These are phyloP conservation scores for Ennomos erosarius DNA, from an alignment of 2,888 invertebrate genomes.

Conservation along the genomic window DNA sequence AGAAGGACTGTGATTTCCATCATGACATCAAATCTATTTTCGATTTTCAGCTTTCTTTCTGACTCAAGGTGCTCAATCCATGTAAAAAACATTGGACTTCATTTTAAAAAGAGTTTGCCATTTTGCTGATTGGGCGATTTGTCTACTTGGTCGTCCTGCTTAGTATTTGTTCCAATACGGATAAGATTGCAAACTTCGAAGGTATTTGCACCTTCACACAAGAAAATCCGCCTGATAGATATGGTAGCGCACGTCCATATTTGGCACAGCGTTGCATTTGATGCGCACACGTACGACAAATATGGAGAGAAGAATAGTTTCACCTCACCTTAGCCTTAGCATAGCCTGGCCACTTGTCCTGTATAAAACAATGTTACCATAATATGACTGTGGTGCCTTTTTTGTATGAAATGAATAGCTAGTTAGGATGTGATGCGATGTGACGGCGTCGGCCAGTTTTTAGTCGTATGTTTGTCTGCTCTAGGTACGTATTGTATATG, in stretches of 20 bases:
- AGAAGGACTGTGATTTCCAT: no score
- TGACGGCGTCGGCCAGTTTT: conserved; percentile 8
- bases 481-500: no score
- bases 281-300: conserved; percentile 19
- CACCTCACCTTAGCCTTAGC: conserved; percentile 33
- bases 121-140: no score
- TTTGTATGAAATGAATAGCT: conserved; percentile 28
- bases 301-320: conserved; percentile 25
- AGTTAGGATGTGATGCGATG: conserved; percentile 31
- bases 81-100: no score
- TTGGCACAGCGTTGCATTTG: conserved; percentile 35
- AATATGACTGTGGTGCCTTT: conserved; percentile 23
- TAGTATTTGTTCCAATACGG: no score
- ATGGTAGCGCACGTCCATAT: conserved; percentile 30
- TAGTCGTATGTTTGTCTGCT: conserved; percentile 9
- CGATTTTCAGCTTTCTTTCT: no score
- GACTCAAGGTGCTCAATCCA: no score
- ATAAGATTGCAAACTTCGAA: background rate
- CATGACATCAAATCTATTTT: no score
- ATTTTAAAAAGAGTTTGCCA: no score
- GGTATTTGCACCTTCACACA: conserved; percentile 8
- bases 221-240: conserved; percentile 17
- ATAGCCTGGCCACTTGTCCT: conserved; percentile 18
- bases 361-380: conserved; percentile 31
- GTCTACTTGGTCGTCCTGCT: no score